Conservation (phyloP, 2,113 vertebrate species). For the Caranx melampygus region DNA sequence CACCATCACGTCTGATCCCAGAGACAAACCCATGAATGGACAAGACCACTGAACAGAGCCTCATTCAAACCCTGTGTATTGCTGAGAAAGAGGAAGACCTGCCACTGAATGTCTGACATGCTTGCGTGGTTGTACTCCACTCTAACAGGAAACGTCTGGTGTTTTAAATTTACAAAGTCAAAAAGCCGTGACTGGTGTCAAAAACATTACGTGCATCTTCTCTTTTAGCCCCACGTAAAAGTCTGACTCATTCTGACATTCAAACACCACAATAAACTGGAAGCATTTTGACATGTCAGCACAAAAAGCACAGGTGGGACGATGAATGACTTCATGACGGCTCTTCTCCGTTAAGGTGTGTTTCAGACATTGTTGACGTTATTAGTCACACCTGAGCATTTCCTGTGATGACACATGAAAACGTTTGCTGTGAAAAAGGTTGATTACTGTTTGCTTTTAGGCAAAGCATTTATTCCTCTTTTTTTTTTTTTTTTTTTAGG, state of each 20-base stretch:
- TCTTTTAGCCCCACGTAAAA: neutral
- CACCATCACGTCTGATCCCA: neutral
- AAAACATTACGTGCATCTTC: conserved; percentile 7
- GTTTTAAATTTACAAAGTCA: neutral
- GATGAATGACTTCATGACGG: neutral
- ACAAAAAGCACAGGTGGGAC: neutral
- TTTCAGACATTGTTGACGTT: neutral
- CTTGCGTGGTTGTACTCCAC: neutral
- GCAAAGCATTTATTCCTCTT: neutral
- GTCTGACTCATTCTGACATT: neutral
- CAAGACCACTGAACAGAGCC: conserved; percentile 8
- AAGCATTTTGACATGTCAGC: neutral
- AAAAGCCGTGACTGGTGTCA: neutral
- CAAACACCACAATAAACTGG: neutral
- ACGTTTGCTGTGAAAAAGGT: neutral
- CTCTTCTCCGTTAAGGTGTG: neutral
- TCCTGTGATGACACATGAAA: no score
- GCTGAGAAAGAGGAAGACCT: neutral
- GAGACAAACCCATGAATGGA: conserved; percentile 31
- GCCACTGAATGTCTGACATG: neutral
- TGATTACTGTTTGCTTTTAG: neutral
- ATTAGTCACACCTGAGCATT: conserved; percentile 1
- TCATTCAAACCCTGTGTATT: neutral
- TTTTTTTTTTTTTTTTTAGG: neutral
- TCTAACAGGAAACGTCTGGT: neutral